Percentiles rank a stretch among this genome's conserved stretches.
These are phyloP conservation scores for Thera obeliscata DNA, from an alignment of 2,888 invertebrate genomes.

Conservation along the genomic window DNA sequence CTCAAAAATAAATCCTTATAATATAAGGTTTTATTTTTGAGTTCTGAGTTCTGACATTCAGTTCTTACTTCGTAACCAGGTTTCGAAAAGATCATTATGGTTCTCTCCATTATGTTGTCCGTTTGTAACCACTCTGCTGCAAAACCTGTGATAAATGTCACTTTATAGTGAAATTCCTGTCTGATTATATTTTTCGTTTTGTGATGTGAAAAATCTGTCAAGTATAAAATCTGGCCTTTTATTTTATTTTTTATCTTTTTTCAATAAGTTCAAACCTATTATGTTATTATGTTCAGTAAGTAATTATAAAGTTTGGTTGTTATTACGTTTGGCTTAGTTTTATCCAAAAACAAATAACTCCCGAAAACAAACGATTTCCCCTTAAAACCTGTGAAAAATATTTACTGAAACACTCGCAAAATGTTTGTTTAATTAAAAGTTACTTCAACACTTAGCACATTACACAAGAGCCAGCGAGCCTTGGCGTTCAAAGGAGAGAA, in stretches of 20 bases:
- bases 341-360: neutral
- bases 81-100: too few relatives aligned
- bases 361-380: constrained; percentile 15
- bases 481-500: constrained; percentile 36
- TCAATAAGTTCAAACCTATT: too few relatives aligned
- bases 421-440: constrained; percentile 39
- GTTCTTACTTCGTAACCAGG: too few relatives aligned
- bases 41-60: too few relatives aligned
- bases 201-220: too few relatives aligned
- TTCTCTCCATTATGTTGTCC: neutral
- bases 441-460: constrained; percentile 30
- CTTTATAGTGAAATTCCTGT: constrained; percentile 32
- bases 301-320: neutral
- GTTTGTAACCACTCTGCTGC: constrained; percentile 32
- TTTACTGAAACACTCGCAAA: constrained; percentile 27
- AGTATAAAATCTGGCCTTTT: too few relatives aligned
- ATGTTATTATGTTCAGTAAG: too few relatives aligned
- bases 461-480: constrained; percentile 30
- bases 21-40: too few relatives aligned
- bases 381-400: constrained; percentile 20
- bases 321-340: neutral
- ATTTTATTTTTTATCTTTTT: too few relatives aligned
- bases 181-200: constrained; percentile 13
- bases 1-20: too few relatives aligned
- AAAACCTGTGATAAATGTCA: constrained; percentile 46